These are phyloP conservation scores for Colostygia pectinataria DNA, from an alignment of 2,888 invertebrate genomes.

Conservation along the genomic window DNA sequence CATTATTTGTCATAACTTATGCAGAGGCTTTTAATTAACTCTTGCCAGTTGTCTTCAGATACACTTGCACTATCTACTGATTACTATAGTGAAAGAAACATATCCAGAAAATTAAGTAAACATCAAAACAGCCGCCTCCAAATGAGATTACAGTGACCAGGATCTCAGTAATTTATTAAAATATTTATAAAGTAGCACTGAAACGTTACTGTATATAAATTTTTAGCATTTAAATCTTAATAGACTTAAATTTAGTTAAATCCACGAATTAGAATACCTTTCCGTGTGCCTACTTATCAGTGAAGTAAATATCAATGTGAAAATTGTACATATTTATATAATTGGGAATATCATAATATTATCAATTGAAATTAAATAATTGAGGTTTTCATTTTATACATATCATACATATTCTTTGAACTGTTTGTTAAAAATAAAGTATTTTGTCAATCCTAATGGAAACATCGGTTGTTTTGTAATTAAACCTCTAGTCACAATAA, in stretches of 20 bases:
- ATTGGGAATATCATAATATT: slow-evolving; percentile 35
- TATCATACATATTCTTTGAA: slow-evolving; percentile 70
- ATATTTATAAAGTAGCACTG: slow-evolving; percentile 59
- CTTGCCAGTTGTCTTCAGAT: no score
- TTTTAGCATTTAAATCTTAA: slow-evolving; percentile 34
- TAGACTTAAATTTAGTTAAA: slow-evolving; percentile 30
- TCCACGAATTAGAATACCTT: slow-evolving; percentile 39
- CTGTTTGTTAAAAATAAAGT: slow-evolving; percentile 55
- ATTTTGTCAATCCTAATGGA: slow-evolving; percentile 65
- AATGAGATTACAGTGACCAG: slow-evolving; percentile 77
- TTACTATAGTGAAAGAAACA: slow-evolving; percentile 8
- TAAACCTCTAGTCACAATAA: slow-evolving; percentile 89
- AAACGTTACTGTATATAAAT: slow-evolving; percentile 38
- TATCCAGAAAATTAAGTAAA: slow-evolving; percentile 17
- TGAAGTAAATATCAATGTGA: slow-evolving; percentile 50
- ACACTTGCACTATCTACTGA: no score
- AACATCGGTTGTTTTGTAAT: slow-evolving; percentile 83
- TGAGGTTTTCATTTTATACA: slow-evolving; percentile 80
- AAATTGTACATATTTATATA: slow-evolving; percentile 49
- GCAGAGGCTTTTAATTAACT: no score
- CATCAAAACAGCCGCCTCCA: slow-evolving; percentile 47
- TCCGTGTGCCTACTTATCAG: slow-evolving; percentile 73
- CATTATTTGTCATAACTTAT: no score
- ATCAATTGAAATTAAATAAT: slow-evolving; percentile 30
- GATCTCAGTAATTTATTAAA: slow-evolving; percentile 77